Percentiles rank a stretch among this genome's conserved stretches.
Conservation (phyloP, 2,113 vertebrate species). For the Paramisgurnus dabryanus region DNA sequence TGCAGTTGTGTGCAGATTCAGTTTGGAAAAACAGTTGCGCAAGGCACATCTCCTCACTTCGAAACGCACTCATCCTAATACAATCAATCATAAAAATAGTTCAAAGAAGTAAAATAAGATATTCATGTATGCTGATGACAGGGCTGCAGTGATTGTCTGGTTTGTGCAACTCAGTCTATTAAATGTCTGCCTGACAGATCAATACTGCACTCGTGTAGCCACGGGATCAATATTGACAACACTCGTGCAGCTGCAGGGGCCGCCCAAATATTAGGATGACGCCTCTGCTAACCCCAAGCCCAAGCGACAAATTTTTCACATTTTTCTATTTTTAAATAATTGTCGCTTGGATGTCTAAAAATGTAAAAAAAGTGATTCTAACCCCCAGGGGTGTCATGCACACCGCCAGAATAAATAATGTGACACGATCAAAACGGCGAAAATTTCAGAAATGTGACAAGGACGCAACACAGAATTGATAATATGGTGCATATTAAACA, state of each 20-base stretch:
- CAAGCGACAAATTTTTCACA: too few species aligned
- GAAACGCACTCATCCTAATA: constrained; percentile 56
- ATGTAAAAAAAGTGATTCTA: too few species aligned
- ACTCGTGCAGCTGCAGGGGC: neutral
- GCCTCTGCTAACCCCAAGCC: too few species aligned
- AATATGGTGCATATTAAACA: too few species aligned
- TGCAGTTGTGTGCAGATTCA: constrained; percentile 59
- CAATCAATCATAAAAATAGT: neutral
- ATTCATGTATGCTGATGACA: neutral
- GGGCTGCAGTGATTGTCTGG: neutral
- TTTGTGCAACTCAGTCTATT: constrained; percentile 34
- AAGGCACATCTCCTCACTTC: constrained; percentile 65
- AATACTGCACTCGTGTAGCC: constrained; percentile 41
- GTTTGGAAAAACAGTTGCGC: constrained; percentile 63
- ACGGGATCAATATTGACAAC: constrained; percentile 41
- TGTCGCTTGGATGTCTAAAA: too few species aligned
- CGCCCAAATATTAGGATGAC: neutral
- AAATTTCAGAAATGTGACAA: too few species aligned
- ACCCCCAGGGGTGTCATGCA: too few species aligned
- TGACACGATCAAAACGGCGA: too few species aligned
- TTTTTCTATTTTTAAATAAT: too few species aligned
- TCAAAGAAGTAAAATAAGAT: neutral
- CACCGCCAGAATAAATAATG: too few species aligned
- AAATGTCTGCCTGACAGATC: constrained; percentile 37
- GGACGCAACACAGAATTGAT: too few species aligned